Conservation (phyloP, 2,797 vertebrate genomes). For the Lemur catta region DNA sequence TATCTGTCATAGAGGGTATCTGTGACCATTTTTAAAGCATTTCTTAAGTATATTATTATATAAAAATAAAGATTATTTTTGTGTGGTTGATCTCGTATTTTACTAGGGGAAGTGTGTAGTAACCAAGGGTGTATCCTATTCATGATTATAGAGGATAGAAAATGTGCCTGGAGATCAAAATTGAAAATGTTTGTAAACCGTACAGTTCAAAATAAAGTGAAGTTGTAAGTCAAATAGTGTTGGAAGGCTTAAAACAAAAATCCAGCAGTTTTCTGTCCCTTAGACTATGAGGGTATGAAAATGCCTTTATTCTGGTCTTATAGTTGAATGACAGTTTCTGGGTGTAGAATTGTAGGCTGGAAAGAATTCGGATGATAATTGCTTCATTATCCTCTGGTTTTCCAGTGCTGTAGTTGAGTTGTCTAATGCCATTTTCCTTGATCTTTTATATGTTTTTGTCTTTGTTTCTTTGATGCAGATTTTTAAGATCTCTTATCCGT, state of each 20-base stretch:
- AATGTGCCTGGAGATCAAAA: background rate
- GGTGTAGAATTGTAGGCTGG: background rate
- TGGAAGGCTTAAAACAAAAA: background rate
- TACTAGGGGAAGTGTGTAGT: background rate
- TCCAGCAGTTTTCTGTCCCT: background rate
- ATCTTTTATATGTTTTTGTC: background rate
- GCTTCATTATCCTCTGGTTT: background rate
- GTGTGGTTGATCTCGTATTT: background rate
- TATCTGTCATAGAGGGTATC: background rate
- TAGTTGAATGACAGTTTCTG: background rate
- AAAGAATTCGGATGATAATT: background rate
- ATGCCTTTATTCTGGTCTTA: background rate
- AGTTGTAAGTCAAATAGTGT: background rate
- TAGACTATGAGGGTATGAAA: background rate
- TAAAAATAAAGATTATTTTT: background rate
- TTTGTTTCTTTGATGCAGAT: background rate
- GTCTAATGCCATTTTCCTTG: background rate
- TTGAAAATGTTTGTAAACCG: background rate
- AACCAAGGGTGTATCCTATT: background rate
- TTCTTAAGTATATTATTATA: background rate
- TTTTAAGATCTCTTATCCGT: background rate
- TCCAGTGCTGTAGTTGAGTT: background rate
- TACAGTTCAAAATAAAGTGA: background rate
- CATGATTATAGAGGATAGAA: background rate
- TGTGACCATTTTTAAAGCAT: background rate